A percentile compares a stretch with the other conserved stretches of the same genome.
Evolutionary conservation across 2,888 invertebrate genomes (phyloP).

Genomic region (Cancer borealis): DNA sequence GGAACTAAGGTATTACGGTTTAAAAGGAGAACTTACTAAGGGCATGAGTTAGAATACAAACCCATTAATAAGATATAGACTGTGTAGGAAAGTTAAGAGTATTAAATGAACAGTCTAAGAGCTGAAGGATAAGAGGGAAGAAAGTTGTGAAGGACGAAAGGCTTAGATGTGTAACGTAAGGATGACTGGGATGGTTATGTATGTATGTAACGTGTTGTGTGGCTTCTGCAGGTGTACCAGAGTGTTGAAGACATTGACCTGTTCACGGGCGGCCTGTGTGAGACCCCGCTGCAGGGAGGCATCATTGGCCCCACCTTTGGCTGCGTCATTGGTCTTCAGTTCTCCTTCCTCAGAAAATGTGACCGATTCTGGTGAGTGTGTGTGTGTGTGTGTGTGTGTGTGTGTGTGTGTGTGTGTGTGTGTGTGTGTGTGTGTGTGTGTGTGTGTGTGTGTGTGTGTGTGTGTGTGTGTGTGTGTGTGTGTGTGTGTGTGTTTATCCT

Average conservation of each 20-base stretch:
- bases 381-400: constrained; percentile 14
- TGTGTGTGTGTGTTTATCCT: neutral
- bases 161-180: too few relatives aligned
- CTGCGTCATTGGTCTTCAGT: constrained; percentile 95
- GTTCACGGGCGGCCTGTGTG: constrained; percentile 96
- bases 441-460: constrained; percentile 47
- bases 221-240: constrained; percentile 82
- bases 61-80: too few relatives aligned
- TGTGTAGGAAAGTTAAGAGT: neutral
- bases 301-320: constrained; percentile 96
- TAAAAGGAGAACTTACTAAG: too few relatives aligned
- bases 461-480: constrained; percentile 81
- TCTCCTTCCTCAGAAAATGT: constrained; percentile 92
- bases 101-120: neutral
- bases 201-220: neutral
- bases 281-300: constrained; percentile 88
- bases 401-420: neutral
- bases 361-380: constrained; percentile 92
- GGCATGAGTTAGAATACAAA: too few relatives aligned
- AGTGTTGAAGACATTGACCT: constrained; percentile 97
- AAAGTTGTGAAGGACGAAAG: neutral
- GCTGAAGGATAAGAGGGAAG: neutral
- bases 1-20: too few relatives aligned
- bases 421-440: constrained; percentile 81
- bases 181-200: neutral